phyloP scores from a whole-genome alignment of 2,888 invertebrate species.

The Protophormia terraenovae region DNA sequence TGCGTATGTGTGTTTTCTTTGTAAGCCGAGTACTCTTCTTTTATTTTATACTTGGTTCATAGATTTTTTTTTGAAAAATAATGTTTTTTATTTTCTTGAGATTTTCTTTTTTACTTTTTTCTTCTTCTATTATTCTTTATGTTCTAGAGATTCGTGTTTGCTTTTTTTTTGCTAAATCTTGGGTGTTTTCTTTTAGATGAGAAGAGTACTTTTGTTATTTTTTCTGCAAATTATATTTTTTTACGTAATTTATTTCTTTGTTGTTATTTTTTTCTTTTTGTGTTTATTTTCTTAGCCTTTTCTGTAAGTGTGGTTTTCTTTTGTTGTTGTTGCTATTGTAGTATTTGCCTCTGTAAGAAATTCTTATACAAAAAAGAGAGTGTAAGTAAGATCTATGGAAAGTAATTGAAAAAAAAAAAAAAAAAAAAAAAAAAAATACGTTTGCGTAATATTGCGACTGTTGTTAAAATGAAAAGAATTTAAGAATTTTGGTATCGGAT shows the following conservation, averaged over 20 bases:
- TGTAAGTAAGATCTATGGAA: slow-evolving; percentile 60
- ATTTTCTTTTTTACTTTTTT: slow-evolving; percentile 4
- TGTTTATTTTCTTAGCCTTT: slow-evolving; percentile 10
- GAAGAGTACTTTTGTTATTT: neutral
- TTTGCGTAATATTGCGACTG: slow-evolving; percentile 44
- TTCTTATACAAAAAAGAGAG: slow-evolving; percentile 42
- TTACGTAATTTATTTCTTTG: slow-evolving; percentile 27
- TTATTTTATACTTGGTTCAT: neutral
- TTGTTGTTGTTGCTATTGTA: no score
- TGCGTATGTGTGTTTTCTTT: neutral
- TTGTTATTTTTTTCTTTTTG: slow-evolving; percentile 19
- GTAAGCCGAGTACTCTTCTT: neutral
- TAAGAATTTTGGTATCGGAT: neutral
- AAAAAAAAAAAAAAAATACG: neutral
- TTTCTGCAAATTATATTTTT: neutral
- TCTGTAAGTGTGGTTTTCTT: neutral
- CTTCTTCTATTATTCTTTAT: neutral
- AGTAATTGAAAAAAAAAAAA: slow-evolving; percentile 53
- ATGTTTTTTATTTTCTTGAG: neutral
- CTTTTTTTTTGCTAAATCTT: neutral
- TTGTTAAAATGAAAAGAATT: neutral
- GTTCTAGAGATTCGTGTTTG: neutral
- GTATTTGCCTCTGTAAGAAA: neutral
- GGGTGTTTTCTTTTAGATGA: slow-evolving; percentile 10
- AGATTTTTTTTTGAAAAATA: neutral